Percentiles rank a stretch among this genome's conserved stretches.
phyloP scores from a whole-genome alignment of 2,113 vertebrate species.

The Hemichromis elongatus region DNA sequence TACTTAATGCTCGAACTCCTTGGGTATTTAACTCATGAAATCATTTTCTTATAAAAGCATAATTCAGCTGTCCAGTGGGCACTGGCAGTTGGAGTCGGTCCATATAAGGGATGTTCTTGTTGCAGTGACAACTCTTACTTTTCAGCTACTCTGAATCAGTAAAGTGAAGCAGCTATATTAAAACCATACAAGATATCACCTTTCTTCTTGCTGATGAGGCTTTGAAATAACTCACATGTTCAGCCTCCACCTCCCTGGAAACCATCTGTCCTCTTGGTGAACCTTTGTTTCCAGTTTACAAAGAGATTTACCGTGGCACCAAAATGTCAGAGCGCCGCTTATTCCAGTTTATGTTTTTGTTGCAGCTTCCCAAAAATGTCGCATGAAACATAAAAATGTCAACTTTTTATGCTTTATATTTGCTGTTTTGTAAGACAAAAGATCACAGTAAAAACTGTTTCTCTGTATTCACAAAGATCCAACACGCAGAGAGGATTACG shows the following conservation, averaged over 20 bases:
- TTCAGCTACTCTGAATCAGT: neutral
- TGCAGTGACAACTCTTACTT: neutral
- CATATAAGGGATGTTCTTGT: neutral
- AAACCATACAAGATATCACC: neutral
- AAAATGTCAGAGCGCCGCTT: neutral
- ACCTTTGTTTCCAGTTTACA: neutral
- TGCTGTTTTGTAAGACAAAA: neutral
- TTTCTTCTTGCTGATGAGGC: neutral
- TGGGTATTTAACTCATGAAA: neutral
- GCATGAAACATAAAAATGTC: neutral
- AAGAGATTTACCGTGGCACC: neutral
- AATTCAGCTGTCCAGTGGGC: neutral
- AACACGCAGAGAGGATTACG: neutral
- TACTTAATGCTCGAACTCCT: neutral
- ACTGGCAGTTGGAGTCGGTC: neutral
- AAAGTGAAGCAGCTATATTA: neutral
- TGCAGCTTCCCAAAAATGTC: neutral
- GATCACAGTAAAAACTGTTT: neutral
- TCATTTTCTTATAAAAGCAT: neutral
- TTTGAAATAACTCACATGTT: neutral
- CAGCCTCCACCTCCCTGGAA: neutral
- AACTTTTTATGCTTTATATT: neutral
- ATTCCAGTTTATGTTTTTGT: neutral
- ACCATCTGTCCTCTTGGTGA: neutral
- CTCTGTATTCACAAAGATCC: neutral